phyloP scores from a whole-genome alignment of 2,797 vertebrate species.

The Megalops cyprinoides region DNA sequence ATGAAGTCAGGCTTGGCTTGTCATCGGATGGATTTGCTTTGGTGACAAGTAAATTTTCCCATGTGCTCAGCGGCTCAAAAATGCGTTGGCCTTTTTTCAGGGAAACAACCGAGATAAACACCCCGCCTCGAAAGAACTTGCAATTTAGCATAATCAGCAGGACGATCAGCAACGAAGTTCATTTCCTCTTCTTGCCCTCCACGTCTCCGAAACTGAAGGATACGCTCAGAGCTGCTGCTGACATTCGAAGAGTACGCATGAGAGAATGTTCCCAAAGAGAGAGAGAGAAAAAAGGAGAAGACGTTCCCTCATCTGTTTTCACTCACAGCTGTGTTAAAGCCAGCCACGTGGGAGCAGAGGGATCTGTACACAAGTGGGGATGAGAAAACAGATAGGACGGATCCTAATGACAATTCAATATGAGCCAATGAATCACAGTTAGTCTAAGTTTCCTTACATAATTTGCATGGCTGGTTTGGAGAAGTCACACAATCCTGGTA shows the following conservation, averaged over 20 bases:
- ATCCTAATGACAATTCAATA: background rate
- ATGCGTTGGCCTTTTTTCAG: background rate
- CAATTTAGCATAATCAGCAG: background rate
- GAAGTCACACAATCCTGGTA: no score
- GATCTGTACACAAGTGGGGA: background rate
- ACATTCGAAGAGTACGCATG: background rate
- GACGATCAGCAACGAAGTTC: background rate
- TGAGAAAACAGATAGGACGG: background rate
- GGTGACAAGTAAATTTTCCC: background rate
- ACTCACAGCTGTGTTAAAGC: background rate
- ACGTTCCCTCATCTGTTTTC: background rate
- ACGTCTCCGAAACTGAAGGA: background rate
- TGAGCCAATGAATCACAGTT: no score
- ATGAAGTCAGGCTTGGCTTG: no score
- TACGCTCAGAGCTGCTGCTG: background rate
- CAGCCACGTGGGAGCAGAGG: background rate
- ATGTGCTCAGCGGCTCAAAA: background rate
- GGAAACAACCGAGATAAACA: background rate
- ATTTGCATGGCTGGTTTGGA: no score
- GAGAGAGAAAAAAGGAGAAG: no score
- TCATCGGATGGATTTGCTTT: background rate
- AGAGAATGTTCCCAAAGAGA: background rate
- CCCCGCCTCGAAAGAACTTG: no score
- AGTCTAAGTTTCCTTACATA: no score
- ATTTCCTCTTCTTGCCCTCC: background rate